Base-by-base conservation (phyloP, 2,888 invertebrate genomes). In the Hofmannophila pseudospretella region DNA sequence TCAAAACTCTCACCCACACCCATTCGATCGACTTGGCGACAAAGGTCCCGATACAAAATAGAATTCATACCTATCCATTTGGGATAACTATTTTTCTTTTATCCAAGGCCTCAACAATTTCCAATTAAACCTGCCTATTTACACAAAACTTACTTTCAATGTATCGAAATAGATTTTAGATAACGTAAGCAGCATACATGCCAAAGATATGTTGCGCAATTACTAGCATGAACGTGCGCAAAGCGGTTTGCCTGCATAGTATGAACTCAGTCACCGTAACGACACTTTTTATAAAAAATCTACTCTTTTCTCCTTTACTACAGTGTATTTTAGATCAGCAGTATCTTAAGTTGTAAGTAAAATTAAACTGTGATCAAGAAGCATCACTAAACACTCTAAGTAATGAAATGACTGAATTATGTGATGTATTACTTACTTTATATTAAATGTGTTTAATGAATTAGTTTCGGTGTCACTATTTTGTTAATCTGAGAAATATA, bases 301-400 rank as follows among this genome's bases (percentile, higher is more conserved):
- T 9, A 30, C 30, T 14, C 13, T 28, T 13, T 12, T 3, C 7
- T 12, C 7, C 3, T 13, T n/a, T 7, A 12, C 3, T 13, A 28
- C 13, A 28, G 23, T 28, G 9, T 5, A 10, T 10, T 30, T 19
- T 30, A 14, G 16, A 14, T 8, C 10, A 30, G 4, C 30, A 30
- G 2, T 5, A 16, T 2, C 7, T 13, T n/a, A 1, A 8, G 22
- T 22, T 3, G 16, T 16, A 8, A 32, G 20, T 32, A 14, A 32
- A 22, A 22, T 32, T 32, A 22, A 32, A 32, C 8, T 32, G 28
- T 12, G 22, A 16, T 23, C 37, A 37, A 7, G 22, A 20, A 29
- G 11, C 38, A 25, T 33, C 34, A 38, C 33, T 38, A 38, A 38
- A 33, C 25, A 19, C 33, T 34, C 23, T 34, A n/a, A 27, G 27